phyloP scores from a whole-genome alignment of 2,888 invertebrate genomes.

The Gibbula magus region DNA sequence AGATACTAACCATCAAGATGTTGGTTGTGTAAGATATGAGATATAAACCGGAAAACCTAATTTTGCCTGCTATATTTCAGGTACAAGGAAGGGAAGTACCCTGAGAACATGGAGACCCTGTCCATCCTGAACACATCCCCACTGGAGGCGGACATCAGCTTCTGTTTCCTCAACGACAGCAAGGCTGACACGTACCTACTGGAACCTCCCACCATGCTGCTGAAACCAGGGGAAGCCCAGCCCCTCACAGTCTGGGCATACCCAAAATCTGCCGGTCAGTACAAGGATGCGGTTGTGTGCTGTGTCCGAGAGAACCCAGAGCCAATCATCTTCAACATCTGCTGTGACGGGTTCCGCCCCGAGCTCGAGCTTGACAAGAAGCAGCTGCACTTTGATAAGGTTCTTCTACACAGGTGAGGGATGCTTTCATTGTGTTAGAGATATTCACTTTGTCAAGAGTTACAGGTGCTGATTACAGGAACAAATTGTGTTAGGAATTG shows the following conservation, averaged over 20 bases:
- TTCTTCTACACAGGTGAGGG: conserved; percentile 74
- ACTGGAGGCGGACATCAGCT: conserved; percentile 73
- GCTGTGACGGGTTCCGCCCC: conserved; percentile 73
- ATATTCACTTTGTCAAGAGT: no score
- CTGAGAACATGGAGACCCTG: conserved; percentile 74
- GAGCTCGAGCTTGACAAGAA: conserved; percentile 75
- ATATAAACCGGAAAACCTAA: background rate
- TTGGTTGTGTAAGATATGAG: background rate
- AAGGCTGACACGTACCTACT: conserved; percentile 74
- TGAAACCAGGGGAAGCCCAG: conserved; percentile 73
- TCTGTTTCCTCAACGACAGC: conserved; percentile 74
- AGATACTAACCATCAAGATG: background rate
- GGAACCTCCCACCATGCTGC: conserved; percentile 73
- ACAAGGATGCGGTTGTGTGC: conserved; percentile 74
- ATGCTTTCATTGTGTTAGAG: no score
- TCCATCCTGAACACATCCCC: conserved; percentile 74
- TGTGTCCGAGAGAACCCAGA: conserved; percentile 76
- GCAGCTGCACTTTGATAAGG: conserved; percentile 74
- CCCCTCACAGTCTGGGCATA: conserved; percentile 74
- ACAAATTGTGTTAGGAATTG: no score
- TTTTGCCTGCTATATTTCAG: conserved; percentile 40
- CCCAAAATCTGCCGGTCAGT: conserved; percentile 70
- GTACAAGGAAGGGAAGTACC: conserved; percentile 72
- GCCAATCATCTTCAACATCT: conserved; percentile 73
- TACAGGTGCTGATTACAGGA: no score